Evolutionary conservation across 2,113 vertebrate species (phyloP), one percentile per base, ranked within the genome.

Genomic region (Paraplagusia blochii): DNA sequence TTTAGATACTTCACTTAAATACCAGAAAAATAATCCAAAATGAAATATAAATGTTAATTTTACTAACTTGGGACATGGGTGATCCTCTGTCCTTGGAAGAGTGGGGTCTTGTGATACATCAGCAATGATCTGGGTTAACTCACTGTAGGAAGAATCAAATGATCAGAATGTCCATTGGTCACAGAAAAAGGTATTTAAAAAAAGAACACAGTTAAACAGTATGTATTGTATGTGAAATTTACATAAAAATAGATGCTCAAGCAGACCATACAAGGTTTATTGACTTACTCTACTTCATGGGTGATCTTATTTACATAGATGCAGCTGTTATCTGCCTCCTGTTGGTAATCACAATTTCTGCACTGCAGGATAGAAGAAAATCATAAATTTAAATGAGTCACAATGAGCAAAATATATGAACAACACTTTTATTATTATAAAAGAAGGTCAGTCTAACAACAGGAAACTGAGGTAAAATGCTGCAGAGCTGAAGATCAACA

Each of bases 261-360:
- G n/a, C n/a, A n/a, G n/a, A n/a, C n/a, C n/a, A n/a, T n/a, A n/a
- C n/a, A n/a, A n/a, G n/a, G n/a, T n/a, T n/a, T n/a, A n/a, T n/a
- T n/a, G n/a, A 87, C 85, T 77, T 71, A 87, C 85, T 87, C 85
- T 17, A 97, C 95, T 81, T 95, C 95, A 15, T 97, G 95, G 1
- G 95, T 96, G 85, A 97, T 97, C 85, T 97, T 97, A 80, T 96
- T 97, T 53, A 97, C 94, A 5, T 97, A 96, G 72, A 97, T 97
- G 72, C 95, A 97, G 84, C 94, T 96, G 82, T 96, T 97, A 83
- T 97, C 95, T 0, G 95, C 94, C 61, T 97, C 95, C 74, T 96
- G 95, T 62, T 97, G 95, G 83, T 97, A 96, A 73, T 97, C 95
- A 64, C 95, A 97, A 62, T 97, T 97, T 14, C 95, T 90, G 88